phyloP scores from a whole-genome alignment of 1,140 invertebrate species.

The Drosophila yakuba region DNA sequence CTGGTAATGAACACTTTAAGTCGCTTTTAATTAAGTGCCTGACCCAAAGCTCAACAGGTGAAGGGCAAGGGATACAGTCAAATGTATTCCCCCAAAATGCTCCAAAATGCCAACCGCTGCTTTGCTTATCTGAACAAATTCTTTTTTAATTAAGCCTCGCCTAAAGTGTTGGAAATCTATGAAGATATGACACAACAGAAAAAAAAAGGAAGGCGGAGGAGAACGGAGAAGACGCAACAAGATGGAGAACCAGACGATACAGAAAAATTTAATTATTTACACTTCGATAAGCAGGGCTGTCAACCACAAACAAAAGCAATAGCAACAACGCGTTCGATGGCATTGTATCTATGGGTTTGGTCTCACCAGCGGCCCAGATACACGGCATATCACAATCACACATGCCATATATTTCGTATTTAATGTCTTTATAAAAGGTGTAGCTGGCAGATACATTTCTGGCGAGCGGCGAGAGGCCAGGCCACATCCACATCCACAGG shows the following conservation, averaged over 20 bases:
- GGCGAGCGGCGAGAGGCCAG: conserved; percentile 27
- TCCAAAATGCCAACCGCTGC: background rate
- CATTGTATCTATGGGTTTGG: conserved; percentile 68
- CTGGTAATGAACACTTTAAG: conserved; percentile 83
- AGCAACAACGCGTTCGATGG: conserved; percentile 51
- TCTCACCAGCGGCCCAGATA: conserved; percentile 58
- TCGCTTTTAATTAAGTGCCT: conserved; percentile 82
- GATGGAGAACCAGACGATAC: conserved; percentile 39
- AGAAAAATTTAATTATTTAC: conserved; percentile 82
- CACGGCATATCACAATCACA: conserved; percentile 76
- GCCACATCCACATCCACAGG: background rate
- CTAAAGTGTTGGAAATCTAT: conserved; percentile 60
- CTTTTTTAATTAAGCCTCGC: conserved; percentile 34
- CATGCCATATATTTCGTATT: conserved; percentile 80
- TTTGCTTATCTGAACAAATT: conserved; percentile 20
- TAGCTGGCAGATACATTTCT: conserved; percentile 74
- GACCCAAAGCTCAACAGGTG: conserved; percentile 53
- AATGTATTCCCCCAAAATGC: background rate
- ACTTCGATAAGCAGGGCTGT: conserved; percentile 80
- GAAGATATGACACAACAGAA: conserved; percentile 33
- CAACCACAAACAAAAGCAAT: conserved; percentile 66
- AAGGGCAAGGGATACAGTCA: background rate
- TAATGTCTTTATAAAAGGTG: conserved; percentile 83
- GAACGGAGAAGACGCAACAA: conserved; percentile 29
- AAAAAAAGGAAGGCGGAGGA: background rate